Evolutionary conservation across 2,888 invertebrate genomes (phyloP).

Genomic region (Xestobium rufovillosum): DNA sequence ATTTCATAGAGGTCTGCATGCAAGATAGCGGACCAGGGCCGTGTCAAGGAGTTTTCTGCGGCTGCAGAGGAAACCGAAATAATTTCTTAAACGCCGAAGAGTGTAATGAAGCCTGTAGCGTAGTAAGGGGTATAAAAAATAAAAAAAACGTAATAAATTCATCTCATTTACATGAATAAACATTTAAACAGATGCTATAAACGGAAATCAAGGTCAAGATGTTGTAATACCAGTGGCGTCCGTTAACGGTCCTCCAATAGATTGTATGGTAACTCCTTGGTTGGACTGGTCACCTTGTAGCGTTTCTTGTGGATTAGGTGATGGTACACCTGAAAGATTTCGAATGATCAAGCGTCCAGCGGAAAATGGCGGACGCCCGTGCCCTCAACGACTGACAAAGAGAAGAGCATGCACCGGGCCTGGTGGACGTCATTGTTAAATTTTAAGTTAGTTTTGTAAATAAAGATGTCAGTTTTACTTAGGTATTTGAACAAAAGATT

Average conservation of each 20-base stretch:
- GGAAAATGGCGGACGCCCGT: conserved; percentile 56
- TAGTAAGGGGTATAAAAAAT: conserved; percentile 55
- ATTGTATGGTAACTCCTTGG: conserved; percentile 74
- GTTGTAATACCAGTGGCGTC: too few relatives aligned
- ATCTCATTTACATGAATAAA: too few relatives aligned
- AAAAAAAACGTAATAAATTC: too few relatives aligned
- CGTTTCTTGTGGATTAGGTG: conserved; percentile 67
- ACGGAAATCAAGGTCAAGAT: too few relatives aligned
- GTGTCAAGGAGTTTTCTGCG: conserved; percentile 83
- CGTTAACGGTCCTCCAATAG: conserved; percentile 33
- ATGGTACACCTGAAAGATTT: conserved; percentile 60
- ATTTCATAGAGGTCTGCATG: conserved; percentile 75
- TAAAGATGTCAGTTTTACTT: too few relatives aligned
- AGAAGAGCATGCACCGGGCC: conserved; percentile 51
- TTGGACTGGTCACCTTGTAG: conserved; percentile 77
- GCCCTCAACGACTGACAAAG: conserved; percentile 53
- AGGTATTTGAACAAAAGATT: too few relatives aligned
- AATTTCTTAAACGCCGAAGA: conserved; percentile 79
- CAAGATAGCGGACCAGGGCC: conserved; percentile 72
- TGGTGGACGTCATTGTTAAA: neutral
- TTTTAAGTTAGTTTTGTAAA: too few relatives aligned
- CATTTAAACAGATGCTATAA: too few relatives aligned
- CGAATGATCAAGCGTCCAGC: conserved; percentile 57
- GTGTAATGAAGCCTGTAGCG: conserved; percentile 63
- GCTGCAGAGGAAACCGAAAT: conserved; percentile 84